Evolutionary conservation across 2,113 vertebrate genomes (phyloP).

Genomic region (Scalopus aquaticus): DNA sequence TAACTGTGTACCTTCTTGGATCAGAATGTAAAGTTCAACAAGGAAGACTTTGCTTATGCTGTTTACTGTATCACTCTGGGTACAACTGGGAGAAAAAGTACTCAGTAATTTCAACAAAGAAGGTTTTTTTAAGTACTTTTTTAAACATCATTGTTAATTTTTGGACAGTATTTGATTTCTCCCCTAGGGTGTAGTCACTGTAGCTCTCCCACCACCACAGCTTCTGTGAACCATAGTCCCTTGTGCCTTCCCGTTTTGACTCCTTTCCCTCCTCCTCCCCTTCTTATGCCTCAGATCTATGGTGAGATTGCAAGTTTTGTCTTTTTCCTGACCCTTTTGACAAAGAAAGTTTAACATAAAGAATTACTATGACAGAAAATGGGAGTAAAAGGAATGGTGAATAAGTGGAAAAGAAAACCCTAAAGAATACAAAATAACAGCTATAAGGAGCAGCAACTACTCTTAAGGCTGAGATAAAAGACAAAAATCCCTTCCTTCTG

Average conservation of each 20-base stretch:
- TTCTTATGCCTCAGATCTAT: too few relatives aligned
- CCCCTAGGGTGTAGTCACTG: too few relatives aligned
- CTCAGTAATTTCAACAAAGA: neutral
- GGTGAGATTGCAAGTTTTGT: too few relatives aligned
- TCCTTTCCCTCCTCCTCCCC: too few relatives aligned
- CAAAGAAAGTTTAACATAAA: neutral
- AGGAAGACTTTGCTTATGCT: neutral
- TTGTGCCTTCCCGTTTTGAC: too few relatives aligned
- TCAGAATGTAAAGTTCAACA: neutral
- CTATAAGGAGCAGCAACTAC: neutral
- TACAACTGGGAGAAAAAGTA: neutral
- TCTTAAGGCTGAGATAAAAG: neutral
- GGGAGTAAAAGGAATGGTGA: neutral
- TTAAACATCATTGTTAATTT: too few relatives aligned
- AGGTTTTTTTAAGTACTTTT: neutral
- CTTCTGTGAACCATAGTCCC: too few relatives aligned
- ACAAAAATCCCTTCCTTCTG: neutral
- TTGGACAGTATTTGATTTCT: too few relatives aligned
- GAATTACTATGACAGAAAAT: neutral
- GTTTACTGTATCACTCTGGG: neutral
- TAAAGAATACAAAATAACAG: constrained; percentile 10
- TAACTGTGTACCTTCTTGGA: neutral
- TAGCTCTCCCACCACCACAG: too few relatives aligned
- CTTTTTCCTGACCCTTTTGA: neutral
- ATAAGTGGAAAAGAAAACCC: neutral